A percentile compares a stretch with the other conserved stretches of the same genome.
These are phyloP conservation scores for Lepus townsendii DNA, from an alignment of 2,797 vertebrate species.

Conservation along the genomic window DNA sequence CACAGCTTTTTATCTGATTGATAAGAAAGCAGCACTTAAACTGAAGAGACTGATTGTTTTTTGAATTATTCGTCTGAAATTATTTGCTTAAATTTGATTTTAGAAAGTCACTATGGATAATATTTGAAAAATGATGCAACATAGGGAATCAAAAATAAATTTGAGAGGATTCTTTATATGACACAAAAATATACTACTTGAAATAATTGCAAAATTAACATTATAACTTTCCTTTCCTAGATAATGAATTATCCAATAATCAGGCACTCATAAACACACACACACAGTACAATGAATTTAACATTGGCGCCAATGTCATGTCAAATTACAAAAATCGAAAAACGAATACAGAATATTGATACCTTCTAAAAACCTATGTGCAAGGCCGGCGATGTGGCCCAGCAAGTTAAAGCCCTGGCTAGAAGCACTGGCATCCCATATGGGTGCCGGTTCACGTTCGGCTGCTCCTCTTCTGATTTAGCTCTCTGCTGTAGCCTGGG, in stretches of 20 bases:
- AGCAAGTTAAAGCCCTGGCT: too few species aligned
- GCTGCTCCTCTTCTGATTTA: too few species aligned
- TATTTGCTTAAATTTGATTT: neutral
- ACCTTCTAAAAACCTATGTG: neutral
- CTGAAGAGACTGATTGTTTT: neutral
- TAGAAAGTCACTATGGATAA: neutral
- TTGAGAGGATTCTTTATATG: neutral
- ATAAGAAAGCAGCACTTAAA: neutral
- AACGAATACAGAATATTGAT: neutral
- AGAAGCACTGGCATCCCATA: too few species aligned
- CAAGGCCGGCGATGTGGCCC: too few species aligned
- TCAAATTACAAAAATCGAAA: neutral
- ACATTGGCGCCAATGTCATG: neutral
- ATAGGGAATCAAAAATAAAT: neutral
- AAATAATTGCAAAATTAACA: neutral
- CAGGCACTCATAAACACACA: neutral
- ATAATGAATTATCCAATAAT: neutral
- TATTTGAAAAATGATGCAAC: neutral
- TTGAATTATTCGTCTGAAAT: neutral
- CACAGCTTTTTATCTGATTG: neutral
- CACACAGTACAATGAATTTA: neutral
- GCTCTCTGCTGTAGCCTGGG: too few species aligned
- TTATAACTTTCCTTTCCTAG: neutral
- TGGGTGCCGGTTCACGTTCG: too few species aligned
- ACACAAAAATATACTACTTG: neutral